phyloP scores from a whole-genome alignment of 2,797 vertebrate species.

The Gadopsis bispinosus region DNA sequence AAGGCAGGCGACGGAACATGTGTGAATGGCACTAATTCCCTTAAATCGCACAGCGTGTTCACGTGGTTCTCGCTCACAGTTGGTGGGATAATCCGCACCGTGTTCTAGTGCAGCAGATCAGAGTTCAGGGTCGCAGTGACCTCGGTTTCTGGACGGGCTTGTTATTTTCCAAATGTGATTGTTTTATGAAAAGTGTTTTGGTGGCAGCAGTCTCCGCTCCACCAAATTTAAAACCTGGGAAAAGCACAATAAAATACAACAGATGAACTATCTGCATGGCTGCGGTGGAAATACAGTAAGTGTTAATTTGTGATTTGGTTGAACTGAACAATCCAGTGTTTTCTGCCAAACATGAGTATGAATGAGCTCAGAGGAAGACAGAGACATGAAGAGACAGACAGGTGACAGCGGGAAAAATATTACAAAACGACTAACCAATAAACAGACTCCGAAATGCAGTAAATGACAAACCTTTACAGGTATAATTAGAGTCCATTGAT shows the following conservation, averaged over 20 bases:
- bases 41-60: too few relatives aligned
- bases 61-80: too few relatives aligned
- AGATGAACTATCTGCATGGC: neutral
- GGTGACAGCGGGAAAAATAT: neutral
- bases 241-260: neutral
- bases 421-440: neutral
- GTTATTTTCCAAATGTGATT: too few relatives aligned
- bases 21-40: neutral
- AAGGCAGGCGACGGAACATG: neutral
- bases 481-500: slow-evolving; percentile 60
- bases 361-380: neutral
- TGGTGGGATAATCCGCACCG: too few relatives aligned
- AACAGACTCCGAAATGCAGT: neutral
- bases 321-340: neutral
- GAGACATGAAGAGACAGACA: neutral
- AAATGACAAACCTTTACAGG: slow-evolving; percentile 30
- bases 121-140: too few relatives aligned
- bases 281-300: too few relatives aligned
- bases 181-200: too few relatives aligned
- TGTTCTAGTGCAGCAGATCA: too few relatives aligned
- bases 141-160: too few relatives aligned
- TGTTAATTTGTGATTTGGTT: neutral
- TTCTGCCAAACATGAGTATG: neutral
- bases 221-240: too few relatives aligned
- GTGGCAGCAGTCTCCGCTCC: too few relatives aligned